Base-by-base conservation (phyloP, 53 echinoderm and acorn worm species). In the Mesocentrotus franciscanus region DNA sequence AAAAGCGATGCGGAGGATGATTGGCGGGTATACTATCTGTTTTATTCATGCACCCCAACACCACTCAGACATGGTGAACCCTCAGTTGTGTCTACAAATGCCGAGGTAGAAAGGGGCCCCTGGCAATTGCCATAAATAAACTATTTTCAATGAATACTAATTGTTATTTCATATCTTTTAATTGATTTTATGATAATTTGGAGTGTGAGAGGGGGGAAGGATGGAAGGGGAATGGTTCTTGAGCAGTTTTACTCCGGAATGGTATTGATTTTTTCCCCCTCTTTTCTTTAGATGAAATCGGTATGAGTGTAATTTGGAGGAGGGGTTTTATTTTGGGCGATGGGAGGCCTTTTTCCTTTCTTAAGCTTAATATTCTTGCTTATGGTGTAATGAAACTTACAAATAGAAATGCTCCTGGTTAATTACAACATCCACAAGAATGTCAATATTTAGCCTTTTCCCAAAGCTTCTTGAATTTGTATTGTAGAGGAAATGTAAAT, bases 141-240 rank as follows among this genome's bases (percentile, higher is more conserved):
- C 92, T 92, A 92, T 92, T 71, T 92, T 92, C 92, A 71, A 74
- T 92, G 92, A 92, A 92, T 92, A 92, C 49, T 92, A 92, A 92
- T 92, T 92, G 92, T 92, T 92, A 92, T 92, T 92, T 92, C 92
- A 92, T 92, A 92, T 92, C 92, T 92, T 92, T 92, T 92, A 92
- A 92, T 92, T 92, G 92, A 92, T 92, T 92, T 92, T 92, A 92
- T 92, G 92, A 71, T 92, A 92, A 92, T 92, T 71, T 9, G 9
- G 92, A n/a, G 75, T 92, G 49, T 75, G 92, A 91, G 91, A 36
- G 91, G 91, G 61, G 85, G 91, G 60, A 5, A 66, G 91, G 22
- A 68, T 62, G 68, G 36, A 68, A 91, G 30, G 68, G 61, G 36
- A 91, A 91, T 30, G 91, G 66, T 17, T 26, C 91, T 62, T 26